Evolutionary conservation across 2,888 invertebrate species (phyloP), one percentile per base, ranked within the genome.

Genomic region (Charanyca ferruginea): DNA sequence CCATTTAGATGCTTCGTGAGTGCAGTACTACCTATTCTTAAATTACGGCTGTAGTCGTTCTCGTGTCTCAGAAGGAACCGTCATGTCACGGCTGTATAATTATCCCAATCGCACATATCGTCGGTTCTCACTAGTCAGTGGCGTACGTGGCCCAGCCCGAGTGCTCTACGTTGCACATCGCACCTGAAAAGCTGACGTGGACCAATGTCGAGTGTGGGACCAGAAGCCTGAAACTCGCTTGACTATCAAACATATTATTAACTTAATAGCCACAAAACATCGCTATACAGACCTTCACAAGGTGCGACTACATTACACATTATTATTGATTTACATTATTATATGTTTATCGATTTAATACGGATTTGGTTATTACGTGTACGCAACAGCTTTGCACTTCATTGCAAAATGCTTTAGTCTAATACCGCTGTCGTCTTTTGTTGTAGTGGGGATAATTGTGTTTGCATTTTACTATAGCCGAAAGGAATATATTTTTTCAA

Each of bases 261-360:
- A 81, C 71, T 75, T 87, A 85, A 89, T 85, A 84, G 82, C 83
- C 70, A 64, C 71, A 75, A 84, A 85, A 73, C 67, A 57, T 62
- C 68, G 64, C 75, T 77, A 85, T 85, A 82, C 79, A 76, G 65
- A 77, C 65, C 63, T 72, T 78, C 68, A 66, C 64, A 77, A 72
- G 77, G 79, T 68, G 63, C 61, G 51, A 62, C 62, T 73, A 70
- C 57, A n/a, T n/a, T n/a, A 54, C 38, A 59, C 65, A n/a, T n/a
- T n/a, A n/a, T n/a, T n/a, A n/a, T n/a, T n/a, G 48, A 79, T 69
- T 72, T 75, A 62, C 20, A 68, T 70, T 70, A 66, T 71, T 67
- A 60, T 61, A 70, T 62, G 55, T 67, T 89, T 91, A 90, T 88
- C 87, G 86, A 90, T 91, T 90, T 85, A 85, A 81, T 85, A 90